phyloP scores from a whole-genome alignment of 2,113 vertebrate genomes.

The Hyaena hyaena region DNA sequence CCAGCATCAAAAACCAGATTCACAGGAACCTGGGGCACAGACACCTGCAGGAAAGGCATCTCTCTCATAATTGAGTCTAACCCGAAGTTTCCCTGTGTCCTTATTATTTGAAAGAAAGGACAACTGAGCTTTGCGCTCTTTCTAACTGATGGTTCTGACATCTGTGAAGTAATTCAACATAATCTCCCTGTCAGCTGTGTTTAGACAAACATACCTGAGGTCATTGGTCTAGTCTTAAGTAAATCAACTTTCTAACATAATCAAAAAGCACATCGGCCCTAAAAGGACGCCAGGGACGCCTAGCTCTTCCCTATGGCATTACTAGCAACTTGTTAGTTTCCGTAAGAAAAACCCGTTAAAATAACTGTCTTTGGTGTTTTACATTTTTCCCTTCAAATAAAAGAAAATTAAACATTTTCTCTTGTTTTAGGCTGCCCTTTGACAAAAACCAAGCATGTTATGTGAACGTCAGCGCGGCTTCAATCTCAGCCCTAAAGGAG shows the following conservation, averaged over 20 bases:
- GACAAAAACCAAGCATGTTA: background rate
- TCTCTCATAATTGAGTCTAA: background rate
- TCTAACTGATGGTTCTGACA: background rate
- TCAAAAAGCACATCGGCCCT: background rate
- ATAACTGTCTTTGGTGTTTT: background rate
- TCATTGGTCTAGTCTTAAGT: background rate
- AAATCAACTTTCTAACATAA: background rate
- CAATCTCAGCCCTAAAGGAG: background rate
- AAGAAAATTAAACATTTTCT: conserved; percentile 43
- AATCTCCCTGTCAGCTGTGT: background rate
- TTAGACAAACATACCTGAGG: background rate
- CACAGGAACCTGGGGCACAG: background rate
- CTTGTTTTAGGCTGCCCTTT: conserved; percentile 40
- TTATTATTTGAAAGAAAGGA: background rate
- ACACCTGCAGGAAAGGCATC: background rate
- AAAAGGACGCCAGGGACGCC: background rate
- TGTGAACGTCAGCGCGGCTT: background rate
- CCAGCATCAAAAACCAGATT: background rate
- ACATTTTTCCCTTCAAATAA: background rate
- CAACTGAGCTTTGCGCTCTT: background rate
- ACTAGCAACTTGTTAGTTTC: background rate
- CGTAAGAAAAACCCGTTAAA: conserved; percentile 11
- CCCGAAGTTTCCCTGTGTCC: background rate
- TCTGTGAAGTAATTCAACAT: background rate
- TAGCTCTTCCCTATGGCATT: background rate